A percentile compares a stretch with the other conserved stretches of the same genome.
These are phyloP conservation scores for Antennarius maculatus DNA, from an alignment of 2,797 vertebrate genomes.

Conservation along the genomic window DNA sequence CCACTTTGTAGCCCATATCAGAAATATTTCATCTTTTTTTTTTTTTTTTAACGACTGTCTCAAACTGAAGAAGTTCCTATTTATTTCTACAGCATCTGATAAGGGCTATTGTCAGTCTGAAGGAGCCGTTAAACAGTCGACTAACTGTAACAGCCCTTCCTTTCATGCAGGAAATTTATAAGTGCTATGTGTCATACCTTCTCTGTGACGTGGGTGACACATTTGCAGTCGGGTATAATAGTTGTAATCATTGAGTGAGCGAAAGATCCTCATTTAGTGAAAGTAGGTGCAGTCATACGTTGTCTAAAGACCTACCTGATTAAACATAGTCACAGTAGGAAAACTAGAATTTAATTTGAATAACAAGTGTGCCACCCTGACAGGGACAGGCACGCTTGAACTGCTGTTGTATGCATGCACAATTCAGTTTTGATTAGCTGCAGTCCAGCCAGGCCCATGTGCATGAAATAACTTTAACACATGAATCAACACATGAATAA, in stretches of 20 bases:
- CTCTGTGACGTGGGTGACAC: not conserved
- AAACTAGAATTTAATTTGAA: constrained; percentile 41
- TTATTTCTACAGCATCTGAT: no score
- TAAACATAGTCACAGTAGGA: constrained; percentile 29
- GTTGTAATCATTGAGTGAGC: not conserved
- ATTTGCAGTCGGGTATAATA: constrained; percentile 19
- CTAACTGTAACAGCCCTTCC: no score
- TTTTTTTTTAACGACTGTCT: no score
- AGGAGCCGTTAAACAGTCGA: no score
- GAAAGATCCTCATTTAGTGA: constrained; percentile 28
- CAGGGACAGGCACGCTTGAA: constrained; percentile 30
- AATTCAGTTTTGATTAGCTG: constrained; percentile 46
- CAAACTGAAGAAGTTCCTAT: no score
- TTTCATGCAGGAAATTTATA: no score
- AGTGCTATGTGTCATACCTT: not conserved
- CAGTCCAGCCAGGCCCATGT: constrained; percentile 46
- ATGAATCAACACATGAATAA: constrained; percentile 70
- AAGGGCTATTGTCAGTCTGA: no score
- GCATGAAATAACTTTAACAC: constrained; percentile 64
- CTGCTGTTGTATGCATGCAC: constrained; percentile 24
- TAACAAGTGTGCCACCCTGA: constrained; percentile 20
- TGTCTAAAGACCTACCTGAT: constrained; percentile 22
- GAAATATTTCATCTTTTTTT: no score
- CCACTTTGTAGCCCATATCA: no score
- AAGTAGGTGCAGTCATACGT: constrained; percentile 20